Evolutionary conservation across 2,113 vertebrate genomes (phyloP).

Genomic region (Dipodomys spectabilis): DNA sequence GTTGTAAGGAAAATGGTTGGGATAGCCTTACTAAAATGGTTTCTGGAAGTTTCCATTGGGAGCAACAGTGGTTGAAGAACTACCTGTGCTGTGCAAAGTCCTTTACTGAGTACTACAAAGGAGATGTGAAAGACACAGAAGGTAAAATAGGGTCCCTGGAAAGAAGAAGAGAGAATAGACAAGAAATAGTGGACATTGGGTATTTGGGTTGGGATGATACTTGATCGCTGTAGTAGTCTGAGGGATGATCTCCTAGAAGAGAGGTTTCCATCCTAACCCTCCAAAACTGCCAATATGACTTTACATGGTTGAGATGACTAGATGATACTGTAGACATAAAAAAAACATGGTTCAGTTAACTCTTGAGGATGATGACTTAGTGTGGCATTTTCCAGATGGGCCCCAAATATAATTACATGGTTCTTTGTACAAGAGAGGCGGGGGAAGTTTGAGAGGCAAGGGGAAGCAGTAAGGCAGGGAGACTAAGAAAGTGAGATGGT

Average conservation of each 20-base stretch:
- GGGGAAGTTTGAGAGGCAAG: not conserved
- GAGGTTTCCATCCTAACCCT: not conserved
- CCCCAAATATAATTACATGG: not conserved
- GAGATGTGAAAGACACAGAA: conserved; percentile 4
- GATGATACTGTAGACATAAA: not conserved
- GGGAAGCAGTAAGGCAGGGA: not conserved
- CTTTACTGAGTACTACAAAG: not conserved
- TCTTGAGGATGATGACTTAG: not conserved
- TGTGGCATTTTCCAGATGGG: not conserved
- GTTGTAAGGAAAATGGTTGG: not conserved
- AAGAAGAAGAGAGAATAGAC: not conserved
- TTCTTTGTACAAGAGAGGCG: not conserved
- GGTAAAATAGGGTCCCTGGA: too few relatives aligned
- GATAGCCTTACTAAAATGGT: not conserved
- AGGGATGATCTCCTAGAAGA: not conserved
- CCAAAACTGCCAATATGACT: not conserved
- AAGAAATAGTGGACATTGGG: not conserved
- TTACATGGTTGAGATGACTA: not conserved
- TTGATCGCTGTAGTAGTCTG: not conserved
- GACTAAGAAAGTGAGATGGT: not conserved
- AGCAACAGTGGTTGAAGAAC: not conserved
- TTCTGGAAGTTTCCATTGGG: conserved; percentile 49
- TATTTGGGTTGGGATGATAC: not conserved
- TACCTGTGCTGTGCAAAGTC: not conserved
- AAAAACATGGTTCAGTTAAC: not conserved